Base-by-base conservation (phyloP, 2,113 vertebrate species). In the Lophochroa leadbeateri region DNA sequence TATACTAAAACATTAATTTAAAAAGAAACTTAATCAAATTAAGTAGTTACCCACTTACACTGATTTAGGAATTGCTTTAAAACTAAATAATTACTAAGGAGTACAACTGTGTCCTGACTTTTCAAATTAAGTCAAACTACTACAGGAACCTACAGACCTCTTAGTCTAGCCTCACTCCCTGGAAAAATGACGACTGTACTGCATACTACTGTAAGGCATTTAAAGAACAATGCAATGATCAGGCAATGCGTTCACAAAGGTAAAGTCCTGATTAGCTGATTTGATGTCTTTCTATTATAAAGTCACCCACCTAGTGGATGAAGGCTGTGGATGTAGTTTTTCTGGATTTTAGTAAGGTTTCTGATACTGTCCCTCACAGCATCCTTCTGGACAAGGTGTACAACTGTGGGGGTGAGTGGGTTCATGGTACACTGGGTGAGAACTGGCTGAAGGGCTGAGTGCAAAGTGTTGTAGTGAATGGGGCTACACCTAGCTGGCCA, bases 341-440 rank as follows among this genome's bases (percentile, higher is more conserved):
- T 67, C 29, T 67, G 43, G 41, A 67, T 67, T 67, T 67, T 46
- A 67, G 29, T 46, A 33, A 44, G 41, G 29, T 17, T 58, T 58
- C 33, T n/a, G 57, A 58, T n/a, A 58, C 57, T 23, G 33, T 14
- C 57, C 57, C 57, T 23, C 57, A 82, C 27, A 92, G 8, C 8
- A 37, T 20, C 13, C 53, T 52, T 17, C 70, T 35, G 15, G 7
- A 3, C 4, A 86, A 50, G 13, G 2, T 64, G 8, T 37, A 8
- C 11, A 69, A 2, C 72, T 70, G 31, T 49, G 35, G 24, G 31
- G 31, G 64, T 18, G 11, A 49, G 28, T 0, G 2, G 50, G 10
- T 49, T 61, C 57, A 20, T 0, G 0, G 15, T 39, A 23, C 4
- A 6, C 1, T 17, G 43, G 13, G 7, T 52, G 61, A 75, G 47